Percentiles rank a stretch among this genome's conserved stretches.
phyloP scores from a whole-genome alignment of 2,888 invertebrate genomes.

The Troides helena region DNA sequence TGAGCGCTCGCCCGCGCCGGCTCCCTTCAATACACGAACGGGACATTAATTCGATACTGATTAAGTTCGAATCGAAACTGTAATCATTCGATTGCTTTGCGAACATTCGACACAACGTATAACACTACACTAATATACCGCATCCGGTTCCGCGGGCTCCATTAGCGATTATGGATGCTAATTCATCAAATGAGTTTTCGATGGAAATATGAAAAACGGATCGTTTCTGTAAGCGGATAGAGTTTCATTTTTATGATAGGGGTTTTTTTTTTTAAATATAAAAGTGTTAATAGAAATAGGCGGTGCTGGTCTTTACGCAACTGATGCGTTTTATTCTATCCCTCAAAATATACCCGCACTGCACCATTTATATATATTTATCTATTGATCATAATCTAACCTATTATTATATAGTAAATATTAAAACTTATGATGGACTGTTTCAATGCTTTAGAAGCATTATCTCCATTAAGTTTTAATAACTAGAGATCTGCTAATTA shows the following conservation, averaged over 20 bases:
- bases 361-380: slow-evolving; percentile 1
- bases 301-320: not conserved
- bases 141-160: slow-evolving; percentile 17
- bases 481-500: too few relatives aligned
- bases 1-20: slow-evolving; percentile 36
- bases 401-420: too few relatives aligned
- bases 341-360: slow-evolving; percentile 9
- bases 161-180: slow-evolving; percentile 26
- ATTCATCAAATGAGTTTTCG: slow-evolving; percentile 23
- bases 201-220: slow-evolving; percentile 14
- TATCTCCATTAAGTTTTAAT: too few relatives aligned
- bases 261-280: slow-evolving; percentile 21
- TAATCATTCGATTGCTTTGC: slow-evolving; percentile 21
- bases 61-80: slow-evolving; percentile 23
- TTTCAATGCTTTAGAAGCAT: too few relatives aligned
- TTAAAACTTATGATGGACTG: too few relatives aligned
- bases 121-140: not conserved
- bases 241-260: not conserved
- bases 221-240: slow-evolving; percentile 5
- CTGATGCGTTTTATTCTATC: slow-evolving; percentile 8
- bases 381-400: not conserved
- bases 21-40: slow-evolving; percentile 34
- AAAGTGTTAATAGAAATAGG: slow-evolving; percentile 14
- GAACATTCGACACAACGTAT: slow-evolving; percentile 12
- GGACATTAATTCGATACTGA: slow-evolving; percentile 35